Evolutionary conservation across 2,797 vertebrate genomes (phyloP).

Genomic region (Delichon dasypus): DNA sequence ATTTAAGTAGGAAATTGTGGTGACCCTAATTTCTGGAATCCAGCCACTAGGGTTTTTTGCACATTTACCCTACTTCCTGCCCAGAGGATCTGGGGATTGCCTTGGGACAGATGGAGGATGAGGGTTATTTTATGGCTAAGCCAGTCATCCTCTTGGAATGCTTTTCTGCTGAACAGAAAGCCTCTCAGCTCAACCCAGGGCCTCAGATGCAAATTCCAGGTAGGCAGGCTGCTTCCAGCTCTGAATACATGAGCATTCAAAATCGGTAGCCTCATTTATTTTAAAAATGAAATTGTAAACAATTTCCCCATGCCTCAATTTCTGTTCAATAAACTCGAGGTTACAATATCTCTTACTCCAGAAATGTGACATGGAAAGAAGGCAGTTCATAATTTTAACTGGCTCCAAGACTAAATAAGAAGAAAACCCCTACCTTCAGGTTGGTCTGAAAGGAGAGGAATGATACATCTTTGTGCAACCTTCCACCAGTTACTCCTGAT

Average conservation of each 20-base stretch:
- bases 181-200: background rate
- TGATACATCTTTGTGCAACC: background rate
- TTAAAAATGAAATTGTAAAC: background rate
- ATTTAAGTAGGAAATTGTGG: background rate
- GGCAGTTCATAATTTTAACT: background rate
- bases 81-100: background rate
- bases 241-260: background rate
- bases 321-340: background rate
- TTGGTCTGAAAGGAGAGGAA: background rate
- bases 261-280: background rate
- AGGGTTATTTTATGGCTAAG: background rate
- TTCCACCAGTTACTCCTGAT: background rate
- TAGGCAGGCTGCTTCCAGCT: background rate
- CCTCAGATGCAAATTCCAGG: background rate
- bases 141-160: background rate
- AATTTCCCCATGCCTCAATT: background rate
- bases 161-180: background rate
- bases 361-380: background rate
- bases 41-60: background rate
- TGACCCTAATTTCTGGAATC: background rate
- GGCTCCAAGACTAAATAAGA: background rate
- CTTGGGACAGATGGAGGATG: background rate
- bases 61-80: background rate
- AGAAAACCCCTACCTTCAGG: background rate
- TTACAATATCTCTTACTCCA: background rate